phyloP scores from a whole-genome alignment of 2,797 vertebrate species.

The Pipistrellus kuhlii region DNA sequence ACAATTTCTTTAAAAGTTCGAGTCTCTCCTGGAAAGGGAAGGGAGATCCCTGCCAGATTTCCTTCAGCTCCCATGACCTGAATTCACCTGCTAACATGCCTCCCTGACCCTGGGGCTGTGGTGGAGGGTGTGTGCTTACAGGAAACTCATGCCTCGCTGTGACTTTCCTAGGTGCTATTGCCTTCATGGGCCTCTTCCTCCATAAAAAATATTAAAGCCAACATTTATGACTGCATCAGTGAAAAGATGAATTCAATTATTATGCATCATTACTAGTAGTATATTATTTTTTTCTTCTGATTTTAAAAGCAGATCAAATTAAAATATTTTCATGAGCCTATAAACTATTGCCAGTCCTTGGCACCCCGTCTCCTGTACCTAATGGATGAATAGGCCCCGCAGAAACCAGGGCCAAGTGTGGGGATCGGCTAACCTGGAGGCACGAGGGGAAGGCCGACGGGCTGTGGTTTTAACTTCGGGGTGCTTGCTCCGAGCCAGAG shows the following conservation, averaged over 20 bases:
- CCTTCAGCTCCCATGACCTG: not conserved
- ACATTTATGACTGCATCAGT: not conserved
- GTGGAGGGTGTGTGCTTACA: not conserved
- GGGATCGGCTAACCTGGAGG: not conserved
- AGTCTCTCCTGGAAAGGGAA: slow-evolving; percentile 59
- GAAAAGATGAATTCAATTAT: not conserved
- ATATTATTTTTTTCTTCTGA: not conserved
- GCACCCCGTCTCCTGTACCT: not conserved
- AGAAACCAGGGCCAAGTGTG: not conserved
- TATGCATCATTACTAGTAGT: not conserved
- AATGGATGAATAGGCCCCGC: no score
- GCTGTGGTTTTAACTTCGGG: not conserved
- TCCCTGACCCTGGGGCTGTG: not conserved
- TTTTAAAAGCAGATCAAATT: slow-evolving; percentile 21
- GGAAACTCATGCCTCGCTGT: not conserved
- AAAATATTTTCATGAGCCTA: not conserved
- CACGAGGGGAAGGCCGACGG: not conserved
- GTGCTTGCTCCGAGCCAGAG: not conserved
- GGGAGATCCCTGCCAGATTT: slow-evolving; percentile 31
- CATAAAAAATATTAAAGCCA: not conserved
- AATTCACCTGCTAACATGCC: not conserved
- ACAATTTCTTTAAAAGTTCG: slow-evolving; percentile 54
- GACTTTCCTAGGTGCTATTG: not conserved
- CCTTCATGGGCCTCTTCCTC: not conserved
- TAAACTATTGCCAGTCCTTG: not conserved